Evolutionary conservation across 2,113 vertebrate species (phyloP).

Genomic region (Gopherus evgoodei): DNA sequence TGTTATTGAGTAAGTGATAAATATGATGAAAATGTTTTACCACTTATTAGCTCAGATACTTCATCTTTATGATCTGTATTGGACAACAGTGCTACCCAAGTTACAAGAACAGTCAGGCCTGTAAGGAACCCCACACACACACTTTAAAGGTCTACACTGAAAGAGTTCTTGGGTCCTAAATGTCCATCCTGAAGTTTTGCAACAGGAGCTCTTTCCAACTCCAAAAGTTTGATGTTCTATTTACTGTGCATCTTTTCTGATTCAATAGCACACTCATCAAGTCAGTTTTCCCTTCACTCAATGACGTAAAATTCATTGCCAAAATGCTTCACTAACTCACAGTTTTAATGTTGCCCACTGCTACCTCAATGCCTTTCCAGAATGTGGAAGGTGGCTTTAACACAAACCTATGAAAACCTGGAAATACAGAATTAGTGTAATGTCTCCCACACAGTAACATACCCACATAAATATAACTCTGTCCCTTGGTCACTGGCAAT

Average conservation of each 20-base stretch:
- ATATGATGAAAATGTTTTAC: not conserved
- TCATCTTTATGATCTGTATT: not conserved
- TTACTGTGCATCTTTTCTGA: not conserved
- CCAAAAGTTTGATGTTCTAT: not conserved
- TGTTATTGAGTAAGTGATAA: not conserved
- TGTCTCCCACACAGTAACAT: fast-evolving
- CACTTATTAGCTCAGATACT: not conserved
- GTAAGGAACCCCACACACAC: not conserved
- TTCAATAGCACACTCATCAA: not conserved
- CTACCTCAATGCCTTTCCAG: not conserved
- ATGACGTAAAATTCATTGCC: not conserved
- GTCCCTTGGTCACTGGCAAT: not conserved
- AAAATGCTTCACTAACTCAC: not conserved
- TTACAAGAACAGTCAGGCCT: not conserved
- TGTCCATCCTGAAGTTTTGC: not conserved
- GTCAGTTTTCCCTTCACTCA: not conserved
- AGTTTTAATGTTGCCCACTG: not conserved
- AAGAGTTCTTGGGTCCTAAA: not conserved
- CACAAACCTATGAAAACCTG: not conserved
- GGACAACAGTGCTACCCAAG: not conserved
- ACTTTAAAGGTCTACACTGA: not conserved
- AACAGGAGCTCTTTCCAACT: not conserved
- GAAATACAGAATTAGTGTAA: not conserved
- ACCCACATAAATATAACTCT: not conserved
- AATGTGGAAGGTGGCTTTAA: not conserved